Evolutionary conservation across 2,888 invertebrate genomes (phyloP).

Genomic region (Xanthia togata): DNA sequence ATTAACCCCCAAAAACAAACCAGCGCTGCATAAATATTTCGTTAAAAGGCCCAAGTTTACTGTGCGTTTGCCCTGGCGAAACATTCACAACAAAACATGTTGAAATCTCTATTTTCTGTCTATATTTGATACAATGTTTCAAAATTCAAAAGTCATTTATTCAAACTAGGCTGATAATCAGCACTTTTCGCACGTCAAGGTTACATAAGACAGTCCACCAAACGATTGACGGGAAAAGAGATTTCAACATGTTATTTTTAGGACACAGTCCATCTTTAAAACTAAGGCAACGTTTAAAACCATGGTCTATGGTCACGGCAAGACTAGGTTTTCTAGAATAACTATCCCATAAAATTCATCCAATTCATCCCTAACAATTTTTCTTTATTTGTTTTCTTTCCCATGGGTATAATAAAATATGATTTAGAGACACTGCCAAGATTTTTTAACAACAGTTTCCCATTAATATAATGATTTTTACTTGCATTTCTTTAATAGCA

Average conservation of each 20-base stretch:
- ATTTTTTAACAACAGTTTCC: not conserved
- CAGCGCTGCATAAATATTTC: not conserved
- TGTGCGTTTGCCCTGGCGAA: no score
- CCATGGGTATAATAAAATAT: slow-evolving; percentile 16
- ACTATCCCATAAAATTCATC: not conserved
- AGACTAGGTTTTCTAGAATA: not conserved
- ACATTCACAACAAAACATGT: no score
- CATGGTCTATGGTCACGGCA: slow-evolving; percentile 9
- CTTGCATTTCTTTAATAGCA: not conserved
- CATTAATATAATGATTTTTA: slow-evolving; percentile 28
- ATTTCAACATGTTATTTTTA: not conserved
- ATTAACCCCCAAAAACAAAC: not conserved
- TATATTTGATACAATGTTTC: no score
- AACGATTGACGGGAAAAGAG: no score
- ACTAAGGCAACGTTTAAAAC: not conserved
- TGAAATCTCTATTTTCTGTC: no score
- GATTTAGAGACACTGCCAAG: slow-evolving; percentile 12
- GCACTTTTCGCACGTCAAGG: no score
- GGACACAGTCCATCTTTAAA: not conserved
- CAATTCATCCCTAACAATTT: no score
- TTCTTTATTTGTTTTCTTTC: not conserved
- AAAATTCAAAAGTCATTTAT: no score
- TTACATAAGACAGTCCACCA: no score
- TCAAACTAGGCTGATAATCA: no score
- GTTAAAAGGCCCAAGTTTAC: not conserved